Conservation (phyloP, 2,888 invertebrate species). For the Caenorhabditis doughertyi region DNA sequence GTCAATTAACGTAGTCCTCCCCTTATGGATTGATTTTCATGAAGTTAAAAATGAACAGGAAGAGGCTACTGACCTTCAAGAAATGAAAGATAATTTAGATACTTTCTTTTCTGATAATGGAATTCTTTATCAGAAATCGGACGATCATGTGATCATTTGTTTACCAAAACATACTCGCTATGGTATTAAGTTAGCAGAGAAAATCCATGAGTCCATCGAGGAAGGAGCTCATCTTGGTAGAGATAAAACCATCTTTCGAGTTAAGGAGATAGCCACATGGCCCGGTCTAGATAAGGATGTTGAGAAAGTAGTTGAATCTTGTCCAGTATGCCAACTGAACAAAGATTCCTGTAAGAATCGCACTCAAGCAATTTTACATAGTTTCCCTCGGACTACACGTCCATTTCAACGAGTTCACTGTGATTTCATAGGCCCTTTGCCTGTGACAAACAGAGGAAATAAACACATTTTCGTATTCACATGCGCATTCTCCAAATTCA, state of each 20-base stretch:
- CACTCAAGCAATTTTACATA: not conserved
- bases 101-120: not conserved
- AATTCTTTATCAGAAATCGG: not conserved
- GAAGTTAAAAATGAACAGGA: not conserved
- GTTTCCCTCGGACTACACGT: not conserved
- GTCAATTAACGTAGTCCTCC: not conserved
- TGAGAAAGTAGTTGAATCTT: not conserved
- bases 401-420: slow-evolving; percentile 7
- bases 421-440: slow-evolving; percentile 1
- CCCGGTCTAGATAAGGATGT: not conserved
- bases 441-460: not conserved
- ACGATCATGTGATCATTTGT: not conserved
- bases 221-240: slow-evolving; percentile 5
- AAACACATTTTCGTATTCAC: not conserved
- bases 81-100: not conserved
- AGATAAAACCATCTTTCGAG: not conserved
- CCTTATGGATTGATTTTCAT: not conserved
- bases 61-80: not conserved
- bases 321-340: not conserved
- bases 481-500: slow-evolving; percentile 6
- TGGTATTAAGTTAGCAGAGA: not conserved
- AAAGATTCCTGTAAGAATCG: not conserved
- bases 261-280: not conserved
- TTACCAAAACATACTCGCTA: not conserved
- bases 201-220: not conserved